phyloP scores from a whole-genome alignment of 2,113 vertebrate species.

The Spea multiplicata region DNA sequence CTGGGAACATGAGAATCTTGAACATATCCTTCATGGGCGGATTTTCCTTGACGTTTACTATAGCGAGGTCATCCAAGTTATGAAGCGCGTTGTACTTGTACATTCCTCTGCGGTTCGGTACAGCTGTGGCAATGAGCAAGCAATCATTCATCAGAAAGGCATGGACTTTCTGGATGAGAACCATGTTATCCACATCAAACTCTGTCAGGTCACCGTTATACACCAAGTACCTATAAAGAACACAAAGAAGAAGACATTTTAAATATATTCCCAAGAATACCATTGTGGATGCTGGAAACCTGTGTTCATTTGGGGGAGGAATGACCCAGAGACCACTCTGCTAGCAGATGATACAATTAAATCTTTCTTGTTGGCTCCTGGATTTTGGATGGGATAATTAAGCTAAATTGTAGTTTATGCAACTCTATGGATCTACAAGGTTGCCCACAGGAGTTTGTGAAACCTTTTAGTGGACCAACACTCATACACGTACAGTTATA shows the following conservation, averaged over 20 bases:
- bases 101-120: conserved; percentile 82
- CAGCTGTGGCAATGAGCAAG: conserved; percentile 85
- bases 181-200: conserved; percentile 93
- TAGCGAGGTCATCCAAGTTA: conserved; percentile 86
- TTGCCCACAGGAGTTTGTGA: too few relatives aligned
- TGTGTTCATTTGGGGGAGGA: too few relatives aligned
- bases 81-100: conserved; percentile 92
- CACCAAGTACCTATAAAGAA: conserved; percentile 72
- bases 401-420: too few relatives aligned
- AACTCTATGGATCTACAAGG: too few relatives aligned
- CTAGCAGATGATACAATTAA: too few relatives aligned
- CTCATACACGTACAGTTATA: too few relatives aligned
- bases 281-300: too few relatives aligned
- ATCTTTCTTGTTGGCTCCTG: too few relatives aligned
- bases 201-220: conserved; percentile 96
- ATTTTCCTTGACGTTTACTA: conserved; percentile 97
- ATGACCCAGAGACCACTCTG: too few relatives aligned
- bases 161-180: conserved; percentile 89
- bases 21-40: conserved; percentile 99
- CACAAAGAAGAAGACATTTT: not conserved
- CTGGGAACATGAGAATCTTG: conserved; percentile 96
- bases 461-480: too few relatives aligned
- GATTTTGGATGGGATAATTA: too few relatives aligned
- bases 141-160: conserved; percentile 98
- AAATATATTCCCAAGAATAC: too few relatives aligned